phyloP scores from a whole-genome alignment of 2,113 vertebrate species.

The Corvus moneduloides region DNA sequence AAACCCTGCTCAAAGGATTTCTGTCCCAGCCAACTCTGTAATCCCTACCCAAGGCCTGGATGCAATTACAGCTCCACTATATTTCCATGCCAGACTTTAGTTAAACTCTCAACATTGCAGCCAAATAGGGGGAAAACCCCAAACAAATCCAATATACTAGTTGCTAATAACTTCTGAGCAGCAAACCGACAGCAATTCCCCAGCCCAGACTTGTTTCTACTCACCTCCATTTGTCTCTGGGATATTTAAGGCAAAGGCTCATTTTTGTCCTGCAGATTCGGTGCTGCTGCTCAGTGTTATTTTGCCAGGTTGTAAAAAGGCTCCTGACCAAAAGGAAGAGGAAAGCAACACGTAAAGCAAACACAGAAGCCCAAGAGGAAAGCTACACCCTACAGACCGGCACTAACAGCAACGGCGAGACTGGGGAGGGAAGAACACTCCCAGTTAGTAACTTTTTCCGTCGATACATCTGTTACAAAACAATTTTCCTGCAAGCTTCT shows the following conservation, averaged over 20 bases:
- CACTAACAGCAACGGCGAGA: constrained; percentile 44
- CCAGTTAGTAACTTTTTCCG: constrained; percentile 72
- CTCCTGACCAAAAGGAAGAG: constrained; percentile 49
- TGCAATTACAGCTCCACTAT: background rate
- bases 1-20: background rate
- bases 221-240: constrained; percentile 63
- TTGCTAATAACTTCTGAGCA: background rate
- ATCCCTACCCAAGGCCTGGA: background rate
- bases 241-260: constrained; percentile 51
- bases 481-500: constrained; percentile 21
- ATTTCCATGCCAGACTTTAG: background rate
- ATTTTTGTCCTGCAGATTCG: constrained; percentile 16
- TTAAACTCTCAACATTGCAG: background rate
- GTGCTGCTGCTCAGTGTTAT: constrained; percentile 13
- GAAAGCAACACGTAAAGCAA: constrained; percentile 63
- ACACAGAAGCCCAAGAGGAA: constrained; percentile 68
- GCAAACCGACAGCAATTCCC: background rate
- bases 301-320: constrained; percentile 41
- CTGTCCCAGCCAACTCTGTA: background rate
- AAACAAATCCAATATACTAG: background rate
- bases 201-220: background rate
- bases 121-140: rapidly evolving
- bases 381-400: constrained; percentile 63
- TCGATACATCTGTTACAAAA: constrained; percentile 39
- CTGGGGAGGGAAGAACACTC: constrained; percentile 47